phyloP scores from a whole-genome alignment of 2,888 invertebrate species.

The Smittia aterrima region DNA sequence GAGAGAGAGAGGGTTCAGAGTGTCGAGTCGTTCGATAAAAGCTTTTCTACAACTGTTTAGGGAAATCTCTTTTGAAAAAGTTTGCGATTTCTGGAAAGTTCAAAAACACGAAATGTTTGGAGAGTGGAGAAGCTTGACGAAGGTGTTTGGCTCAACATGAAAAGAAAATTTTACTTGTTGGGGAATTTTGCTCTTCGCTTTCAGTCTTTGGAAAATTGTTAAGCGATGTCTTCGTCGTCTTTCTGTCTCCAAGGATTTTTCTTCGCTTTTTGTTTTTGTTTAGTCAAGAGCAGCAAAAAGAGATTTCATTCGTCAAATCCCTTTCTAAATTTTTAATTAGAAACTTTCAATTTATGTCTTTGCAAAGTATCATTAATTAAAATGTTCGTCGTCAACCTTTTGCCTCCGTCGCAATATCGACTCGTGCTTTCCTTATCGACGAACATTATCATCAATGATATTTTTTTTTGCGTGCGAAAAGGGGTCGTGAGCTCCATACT shows the following conservation, averaged over 20 bases:
- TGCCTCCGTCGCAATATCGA: background rate
- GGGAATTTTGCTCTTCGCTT: background rate
- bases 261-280: too few relatives aligned
- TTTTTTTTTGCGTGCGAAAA: background rate
- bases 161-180: too few relatives aligned
- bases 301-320: background rate
- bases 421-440: background rate
- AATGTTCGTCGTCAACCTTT: background rate
- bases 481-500: conserved; percentile 28
- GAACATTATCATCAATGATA: conserved; percentile 18
- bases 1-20: too few relatives aligned
- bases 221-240: background rate
- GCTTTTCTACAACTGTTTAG: too few relatives aligned
- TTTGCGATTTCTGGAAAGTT: too few relatives aligned
- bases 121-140: too few relatives aligned
- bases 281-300: background rate
- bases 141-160: too few relatives aligned
- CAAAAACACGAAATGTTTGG: too few relatives aligned
- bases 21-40: too few relatives aligned
- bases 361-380: background rate
- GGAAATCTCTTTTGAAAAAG: too few relatives aligned
- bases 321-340: conserved; percentile 3
- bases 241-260: background rate
- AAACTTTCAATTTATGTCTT: conserved; percentile 5
- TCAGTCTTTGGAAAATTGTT: conserved; percentile 7